These are phyloP conservation scores for Triplophysa tibetana DNA, from an alignment of 2,113 vertebrate genomes.

Conservation along the genomic window DNA sequence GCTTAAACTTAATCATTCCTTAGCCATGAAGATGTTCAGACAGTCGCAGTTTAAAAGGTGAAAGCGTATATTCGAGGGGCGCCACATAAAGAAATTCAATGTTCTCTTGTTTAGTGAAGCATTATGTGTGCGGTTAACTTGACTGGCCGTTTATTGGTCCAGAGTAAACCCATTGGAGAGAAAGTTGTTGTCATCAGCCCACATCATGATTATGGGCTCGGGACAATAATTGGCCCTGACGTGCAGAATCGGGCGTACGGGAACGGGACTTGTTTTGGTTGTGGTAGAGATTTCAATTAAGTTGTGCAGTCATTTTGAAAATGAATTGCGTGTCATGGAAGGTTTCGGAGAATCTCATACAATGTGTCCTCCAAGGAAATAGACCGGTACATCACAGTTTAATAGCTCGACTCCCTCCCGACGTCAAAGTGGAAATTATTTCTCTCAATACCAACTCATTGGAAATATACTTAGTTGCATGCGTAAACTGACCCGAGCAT, in stretches of 20 bases:
- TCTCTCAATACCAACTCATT: background rate
- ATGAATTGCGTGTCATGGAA: constrained; percentile 38
- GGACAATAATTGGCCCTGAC: constrained; percentile 14
- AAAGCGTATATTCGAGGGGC: background rate
- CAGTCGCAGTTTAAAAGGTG: background rate
- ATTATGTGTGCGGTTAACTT: background rate
- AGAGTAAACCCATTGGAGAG: background rate
- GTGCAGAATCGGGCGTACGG: constrained; percentile 16
- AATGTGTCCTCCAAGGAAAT: constrained; percentile 41
- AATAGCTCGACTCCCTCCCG: constrained; percentile 35
- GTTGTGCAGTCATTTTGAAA: constrained; percentile 51
- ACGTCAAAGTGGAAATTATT: constrained; percentile 15
- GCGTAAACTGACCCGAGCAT: background rate
- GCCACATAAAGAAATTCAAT: background rate
- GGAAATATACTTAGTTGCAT: background rate
- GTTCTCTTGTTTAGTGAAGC: background rate
- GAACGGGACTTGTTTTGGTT: constrained; percentile 36
- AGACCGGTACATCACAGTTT: constrained; percentile 36
- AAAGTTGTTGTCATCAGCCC: constrained; percentile 14
- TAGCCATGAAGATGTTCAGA: background rate
- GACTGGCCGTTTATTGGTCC: background rate
- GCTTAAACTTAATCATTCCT: constrained; percentile 11
- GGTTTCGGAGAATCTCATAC: constrained; percentile 28
- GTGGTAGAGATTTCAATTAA: constrained; percentile 43
- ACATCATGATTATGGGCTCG: constrained; percentile 11